Evolutionary conservation across 1,140 invertebrate genomes (phyloP).

Genomic region (Diabrotica virgifera): DNA sequence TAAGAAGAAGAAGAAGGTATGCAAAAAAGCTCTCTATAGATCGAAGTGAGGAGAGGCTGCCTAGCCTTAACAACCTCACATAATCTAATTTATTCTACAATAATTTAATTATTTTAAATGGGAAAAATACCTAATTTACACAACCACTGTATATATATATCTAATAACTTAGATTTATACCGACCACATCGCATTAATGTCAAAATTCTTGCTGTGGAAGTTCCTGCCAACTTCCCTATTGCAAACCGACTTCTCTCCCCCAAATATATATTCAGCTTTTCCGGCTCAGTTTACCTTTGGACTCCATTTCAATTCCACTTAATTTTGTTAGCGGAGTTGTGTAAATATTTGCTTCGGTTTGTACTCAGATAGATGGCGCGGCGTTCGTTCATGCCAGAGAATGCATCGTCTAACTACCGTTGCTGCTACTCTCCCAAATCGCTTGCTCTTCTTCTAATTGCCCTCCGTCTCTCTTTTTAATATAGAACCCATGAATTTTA

Average conservation of each 20-base stretch:
- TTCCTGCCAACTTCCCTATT: not conserved
- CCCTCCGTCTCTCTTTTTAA: not conserved
- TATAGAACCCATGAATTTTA: not conserved
- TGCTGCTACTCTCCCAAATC: not conserved
- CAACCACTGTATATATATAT: no score
- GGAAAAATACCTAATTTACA: no score
- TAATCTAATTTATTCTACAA: no score
- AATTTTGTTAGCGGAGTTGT: slow-evolving; percentile 50
- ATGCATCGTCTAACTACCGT: slow-evolving; percentile 1
- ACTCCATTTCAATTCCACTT: slow-evolving; percentile 52
- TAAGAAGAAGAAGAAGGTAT: no score
- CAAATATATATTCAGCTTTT: slow-evolving; percentile 21
- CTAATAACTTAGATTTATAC: not conserved
- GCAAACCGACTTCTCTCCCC: slow-evolving; percentile 8
- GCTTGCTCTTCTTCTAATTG: not conserved
- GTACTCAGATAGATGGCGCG: slow-evolving; percentile 41
- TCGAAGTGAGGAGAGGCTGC: no score
- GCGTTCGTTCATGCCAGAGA: slow-evolving; percentile 24
- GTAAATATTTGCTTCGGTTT: slow-evolving; percentile 49
- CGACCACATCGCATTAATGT: not conserved
- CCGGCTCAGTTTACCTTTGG: slow-evolving; percentile 46
- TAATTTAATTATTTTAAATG: no score
- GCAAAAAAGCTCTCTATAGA: no score
- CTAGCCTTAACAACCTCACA: no score
- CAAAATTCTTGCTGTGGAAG: not conserved